These are phyloP conservation scores for Chironomus tepperi DNA, from an alignment of 1,140 invertebrate genomes.

Conservation along the genomic window DNA sequence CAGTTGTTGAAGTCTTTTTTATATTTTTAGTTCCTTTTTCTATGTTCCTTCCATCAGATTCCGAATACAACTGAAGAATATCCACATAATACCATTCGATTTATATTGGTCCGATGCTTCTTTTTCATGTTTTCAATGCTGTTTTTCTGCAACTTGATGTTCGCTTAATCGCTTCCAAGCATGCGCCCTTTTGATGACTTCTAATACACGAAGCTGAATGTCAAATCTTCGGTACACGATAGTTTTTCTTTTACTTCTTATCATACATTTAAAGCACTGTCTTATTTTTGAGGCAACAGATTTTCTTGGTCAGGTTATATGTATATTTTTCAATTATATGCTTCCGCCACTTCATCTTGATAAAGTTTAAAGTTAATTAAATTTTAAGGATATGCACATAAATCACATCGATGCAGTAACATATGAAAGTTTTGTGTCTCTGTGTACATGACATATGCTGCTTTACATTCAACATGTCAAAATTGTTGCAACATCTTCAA, in stretches of 20 bases:
- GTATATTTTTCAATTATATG: no score
- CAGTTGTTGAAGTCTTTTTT: slow-evolving; percentile 8
- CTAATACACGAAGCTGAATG: neutral
- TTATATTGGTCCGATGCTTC: slow-evolving; percentile 19
- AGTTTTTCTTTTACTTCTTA: neutral
- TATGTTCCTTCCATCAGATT: slow-evolving; percentile 20
- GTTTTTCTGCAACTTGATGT: neutral
- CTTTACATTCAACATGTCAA: no score
- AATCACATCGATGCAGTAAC: no score
- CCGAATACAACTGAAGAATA: slow-evolving; percentile 16
- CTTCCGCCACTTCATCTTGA: no score
- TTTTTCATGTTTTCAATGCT: neutral
- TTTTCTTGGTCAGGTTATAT: neutral
- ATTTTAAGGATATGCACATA: no score
- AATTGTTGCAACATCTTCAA: no score
- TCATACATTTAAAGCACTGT: neutral
- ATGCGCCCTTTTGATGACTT: neutral
- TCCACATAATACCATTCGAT: neutral
- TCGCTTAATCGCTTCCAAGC: neutral
- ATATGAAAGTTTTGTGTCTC: no score
- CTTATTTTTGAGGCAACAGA: neutral
- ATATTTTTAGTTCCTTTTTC: no score
- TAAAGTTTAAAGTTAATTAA: no score
- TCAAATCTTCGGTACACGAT: neutral
- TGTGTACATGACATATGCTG: no score